These are phyloP conservation scores for Noctua pronuba DNA, from an alignment of 2,888 invertebrate species.

Conservation along the genomic window DNA sequence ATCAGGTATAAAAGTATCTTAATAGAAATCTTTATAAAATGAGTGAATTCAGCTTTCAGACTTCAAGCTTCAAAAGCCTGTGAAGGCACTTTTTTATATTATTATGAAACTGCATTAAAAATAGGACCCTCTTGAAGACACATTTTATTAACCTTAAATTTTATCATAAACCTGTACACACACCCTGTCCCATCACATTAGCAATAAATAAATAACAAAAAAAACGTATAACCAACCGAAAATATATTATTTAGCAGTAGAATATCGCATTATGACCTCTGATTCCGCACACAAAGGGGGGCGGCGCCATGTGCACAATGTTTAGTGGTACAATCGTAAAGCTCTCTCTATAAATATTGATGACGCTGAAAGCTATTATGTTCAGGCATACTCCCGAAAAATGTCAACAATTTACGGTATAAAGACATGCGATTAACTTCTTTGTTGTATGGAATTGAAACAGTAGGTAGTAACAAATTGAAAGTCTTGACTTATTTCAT, in stretches of 20 bases:
- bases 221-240: constrained; percentile 37
- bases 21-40: too few species aligned
- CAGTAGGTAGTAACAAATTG: constrained; percentile 42
- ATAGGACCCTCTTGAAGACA: not conserved
- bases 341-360: constrained; percentile 88
- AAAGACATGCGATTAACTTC: constrained; percentile 86
- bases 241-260: constrained; percentile 60
- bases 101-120: not conserved
- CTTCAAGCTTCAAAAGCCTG: not conserved
- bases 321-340: constrained; percentile 84
- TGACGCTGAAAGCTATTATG: constrained; percentile 86
- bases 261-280: constrained; percentile 72
- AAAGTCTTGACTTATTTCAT: constrained; percentile 10
- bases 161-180: not conserved
- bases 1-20: too few species aligned
- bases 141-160: not conserved
- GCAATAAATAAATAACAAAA: constrained; percentile 48
- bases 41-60: not conserved
- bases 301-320: constrained; percentile 77
- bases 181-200: not conserved
- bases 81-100: not conserved
- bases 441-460: constrained; percentile 73
- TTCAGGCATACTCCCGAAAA: constrained; percentile 86
- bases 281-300: constrained; percentile 73
- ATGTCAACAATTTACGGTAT: constrained; percentile 85